Conservation (phyloP, 2,113 vertebrate genomes). For the Leuciscus idus region DNA sequence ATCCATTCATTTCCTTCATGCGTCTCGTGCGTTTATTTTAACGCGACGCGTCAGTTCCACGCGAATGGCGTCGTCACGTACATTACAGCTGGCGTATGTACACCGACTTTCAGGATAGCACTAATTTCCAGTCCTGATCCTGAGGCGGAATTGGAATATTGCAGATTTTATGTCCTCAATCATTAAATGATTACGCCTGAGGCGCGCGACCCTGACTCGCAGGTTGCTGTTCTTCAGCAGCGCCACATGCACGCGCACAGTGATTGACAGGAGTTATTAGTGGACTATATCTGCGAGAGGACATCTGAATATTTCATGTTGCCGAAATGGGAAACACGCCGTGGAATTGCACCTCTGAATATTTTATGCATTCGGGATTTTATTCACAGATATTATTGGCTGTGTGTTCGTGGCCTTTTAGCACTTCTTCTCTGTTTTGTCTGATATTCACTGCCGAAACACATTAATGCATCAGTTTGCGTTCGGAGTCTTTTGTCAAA, state of each 20-base stretch:
- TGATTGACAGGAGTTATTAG: slow-evolving; percentile 73
- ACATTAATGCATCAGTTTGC: background rate
- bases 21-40: background rate
- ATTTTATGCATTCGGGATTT: background rate
- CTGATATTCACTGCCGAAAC: background rate
- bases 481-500: background rate
- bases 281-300: slow-evolving; percentile 67
- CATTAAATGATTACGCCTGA: slow-evolving; percentile 2
- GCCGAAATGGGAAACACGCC: slow-evolving; percentile 61
- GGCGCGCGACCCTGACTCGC: slow-evolving; percentile 55
- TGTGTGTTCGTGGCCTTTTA: background rate
- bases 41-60: background rate
- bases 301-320: slow-evolving; percentile 68
- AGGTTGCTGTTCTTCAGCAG: slow-evolving; percentile 75
- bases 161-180: slow-evolving; percentile 16
- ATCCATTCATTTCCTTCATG: background rate
- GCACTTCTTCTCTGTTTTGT: background rate
- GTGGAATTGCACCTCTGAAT: slow-evolving; percentile 32
- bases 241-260: slow-evolving; percentile 64
- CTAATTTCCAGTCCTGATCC: background rate
- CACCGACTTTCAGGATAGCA: background rate
- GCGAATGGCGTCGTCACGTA: background rate
- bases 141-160: background rate
- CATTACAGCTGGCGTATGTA: background rate
- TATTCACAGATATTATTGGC: background rate